Evolutionary conservation across 2,113 vertebrate genomes (phyloP).

Genomic region (Toxotes jaculatrix): DNA sequence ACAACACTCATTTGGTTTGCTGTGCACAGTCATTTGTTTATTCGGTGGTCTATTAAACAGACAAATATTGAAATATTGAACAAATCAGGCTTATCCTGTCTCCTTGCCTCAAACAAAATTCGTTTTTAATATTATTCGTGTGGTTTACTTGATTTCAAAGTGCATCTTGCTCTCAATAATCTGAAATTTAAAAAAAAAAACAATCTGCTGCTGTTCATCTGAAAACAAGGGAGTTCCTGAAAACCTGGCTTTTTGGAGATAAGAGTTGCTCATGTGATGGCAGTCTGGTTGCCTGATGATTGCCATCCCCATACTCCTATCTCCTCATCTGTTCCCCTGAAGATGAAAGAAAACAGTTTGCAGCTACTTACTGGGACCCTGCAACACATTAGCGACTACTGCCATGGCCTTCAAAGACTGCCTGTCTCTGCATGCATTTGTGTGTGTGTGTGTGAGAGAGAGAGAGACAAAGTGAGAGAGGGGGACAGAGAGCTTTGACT

Average conservation of each 20-base stretch:
- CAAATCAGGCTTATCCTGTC: background rate
- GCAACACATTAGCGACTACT: constrained; percentile 72
- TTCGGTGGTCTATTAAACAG: background rate
- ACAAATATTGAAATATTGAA: background rate
- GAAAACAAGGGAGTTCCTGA: constrained; percentile 65
- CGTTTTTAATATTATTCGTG: constrained; percentile 6
- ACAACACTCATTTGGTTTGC: background rate
- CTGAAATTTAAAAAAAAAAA: constrained; percentile 27
- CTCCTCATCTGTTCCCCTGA: constrained; percentile 70
- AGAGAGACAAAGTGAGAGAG: constrained; percentile 20
- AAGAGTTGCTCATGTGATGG: constrained; percentile 61
- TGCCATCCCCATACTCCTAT: constrained; percentile 61
- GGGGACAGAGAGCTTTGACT: constrained; percentile 18
- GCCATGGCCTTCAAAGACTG: constrained; percentile 60
- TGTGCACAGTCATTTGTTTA: constrained; percentile 1
- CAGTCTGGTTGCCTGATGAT: constrained; percentile 62
- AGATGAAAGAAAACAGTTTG: constrained; percentile 81
- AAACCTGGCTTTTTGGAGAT: constrained; percentile 76
- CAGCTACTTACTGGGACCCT: constrained; percentile 74
- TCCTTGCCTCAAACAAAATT: constrained; percentile 23
- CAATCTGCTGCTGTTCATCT: constrained; percentile 31
- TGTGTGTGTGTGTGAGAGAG: background rate
- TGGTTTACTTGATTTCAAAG: constrained; percentile 36
- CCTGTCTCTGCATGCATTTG: constrained; percentile 13
- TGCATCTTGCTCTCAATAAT: constrained; percentile 12